Conservation (phyloP, 2,888 invertebrate species). For the Pasiphila rectangulata region DNA sequence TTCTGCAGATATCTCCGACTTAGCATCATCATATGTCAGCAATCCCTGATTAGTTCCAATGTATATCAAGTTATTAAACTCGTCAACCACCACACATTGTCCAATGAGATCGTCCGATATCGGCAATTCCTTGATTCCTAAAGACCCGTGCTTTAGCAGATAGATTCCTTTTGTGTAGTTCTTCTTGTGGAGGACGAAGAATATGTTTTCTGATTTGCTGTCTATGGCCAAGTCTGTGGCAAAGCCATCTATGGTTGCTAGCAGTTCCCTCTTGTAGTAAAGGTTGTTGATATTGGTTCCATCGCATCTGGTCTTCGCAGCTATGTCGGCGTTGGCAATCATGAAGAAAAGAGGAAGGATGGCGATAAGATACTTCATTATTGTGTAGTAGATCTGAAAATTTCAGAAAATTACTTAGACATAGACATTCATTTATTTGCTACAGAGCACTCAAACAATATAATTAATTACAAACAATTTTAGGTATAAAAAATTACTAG, state of each 20-base stretch:
- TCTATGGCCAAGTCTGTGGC: conserved; percentile 67
- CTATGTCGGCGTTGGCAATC: conserved; percentile 46
- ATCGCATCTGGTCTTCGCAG: conserved; percentile 58
- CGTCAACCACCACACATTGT: conserved; percentile 66
- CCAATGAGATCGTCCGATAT: conserved; percentile 63
- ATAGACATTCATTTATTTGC: no score
- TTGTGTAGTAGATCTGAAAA: conserved; percentile 35
- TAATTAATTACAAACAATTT: no score
- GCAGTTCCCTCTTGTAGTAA: conserved; percentile 63
- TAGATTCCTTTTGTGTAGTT: conserved; percentile 73
- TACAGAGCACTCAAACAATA: no score
- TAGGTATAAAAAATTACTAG: no score
- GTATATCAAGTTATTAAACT: conserved; percentile 52
- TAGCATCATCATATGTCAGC: conserved; percentile 61
- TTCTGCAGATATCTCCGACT: conserved; percentile 61
- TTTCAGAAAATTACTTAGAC: no score
- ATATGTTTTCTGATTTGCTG: conserved; percentile 64
- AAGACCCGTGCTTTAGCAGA: conserved; percentile 61
- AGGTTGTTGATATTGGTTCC: conserved; percentile 63
- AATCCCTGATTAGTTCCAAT: conserved; percentile 72
- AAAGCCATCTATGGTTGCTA: conserved; percentile 69
- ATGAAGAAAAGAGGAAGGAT: conserved; percentile 35
- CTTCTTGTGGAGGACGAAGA: conserved; percentile 67
- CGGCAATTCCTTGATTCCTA: conserved; percentile 63
- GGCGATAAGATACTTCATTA: conserved; percentile 31